Percentiles rank a stretch among this genome's conserved stretches.
These are phyloP conservation scores for Erynnis tages DNA, from an alignment of 2,888 invertebrate genomes.

Conservation along the genomic window DNA sequence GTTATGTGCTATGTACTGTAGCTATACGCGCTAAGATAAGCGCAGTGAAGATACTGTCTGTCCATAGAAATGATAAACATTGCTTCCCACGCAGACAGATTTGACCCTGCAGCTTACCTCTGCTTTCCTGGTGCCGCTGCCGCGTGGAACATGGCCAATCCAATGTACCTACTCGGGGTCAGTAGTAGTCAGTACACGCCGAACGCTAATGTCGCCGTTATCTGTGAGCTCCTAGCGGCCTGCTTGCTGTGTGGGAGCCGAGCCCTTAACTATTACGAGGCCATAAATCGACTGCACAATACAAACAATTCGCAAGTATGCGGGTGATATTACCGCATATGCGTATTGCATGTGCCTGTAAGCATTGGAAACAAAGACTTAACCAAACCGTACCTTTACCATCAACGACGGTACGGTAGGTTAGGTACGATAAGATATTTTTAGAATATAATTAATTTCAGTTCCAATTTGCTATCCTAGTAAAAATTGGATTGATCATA, in stretches of 20 bases:
- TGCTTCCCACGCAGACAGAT: constrained; percentile 53
- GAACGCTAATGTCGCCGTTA: constrained; percentile 61
- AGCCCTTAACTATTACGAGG: constrained; percentile 35
- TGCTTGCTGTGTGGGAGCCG: constrained; percentile 42
- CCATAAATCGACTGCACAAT: constrained; percentile 25
- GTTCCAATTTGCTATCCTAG: too few relatives aligned
- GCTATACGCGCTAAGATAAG: too few relatives aligned
- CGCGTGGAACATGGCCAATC: constrained; percentile 44
- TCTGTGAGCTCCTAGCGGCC: constrained; percentile 41
- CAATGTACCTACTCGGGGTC: constrained; percentile 42
- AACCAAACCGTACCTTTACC: too few relatives aligned
- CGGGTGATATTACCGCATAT: constrained; percentile 5
- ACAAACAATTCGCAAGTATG: constrained; percentile 15
- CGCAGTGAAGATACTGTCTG: background rate
- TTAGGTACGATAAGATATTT: too few relatives aligned
- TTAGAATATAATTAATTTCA: too few relatives aligned
- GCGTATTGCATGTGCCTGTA: constrained; percentile 5
- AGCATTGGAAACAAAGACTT: background rate
- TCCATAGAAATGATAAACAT: constrained; percentile 9
- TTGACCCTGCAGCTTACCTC: constrained; percentile 48
- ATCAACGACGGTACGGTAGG: too few relatives aligned
- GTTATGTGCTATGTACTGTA: too few relatives aligned
- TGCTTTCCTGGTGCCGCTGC: constrained; percentile 42
- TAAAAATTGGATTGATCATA: too few relatives aligned
- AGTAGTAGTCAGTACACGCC: constrained; percentile 45